phyloP scores from a whole-genome alignment of 2,113 vertebrate genomes.

The Nothocercus nigrocapillus region DNA sequence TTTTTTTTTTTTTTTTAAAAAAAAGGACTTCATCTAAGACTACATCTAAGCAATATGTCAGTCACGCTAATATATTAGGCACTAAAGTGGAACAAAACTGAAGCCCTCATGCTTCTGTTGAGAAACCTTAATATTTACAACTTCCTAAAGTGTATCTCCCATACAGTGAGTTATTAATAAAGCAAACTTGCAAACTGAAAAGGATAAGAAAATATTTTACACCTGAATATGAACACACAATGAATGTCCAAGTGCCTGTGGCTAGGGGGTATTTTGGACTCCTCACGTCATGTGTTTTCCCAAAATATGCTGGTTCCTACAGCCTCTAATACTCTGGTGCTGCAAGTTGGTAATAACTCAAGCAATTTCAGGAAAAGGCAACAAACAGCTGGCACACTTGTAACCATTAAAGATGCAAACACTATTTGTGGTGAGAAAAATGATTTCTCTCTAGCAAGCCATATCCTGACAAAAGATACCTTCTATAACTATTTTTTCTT shows the following conservation, averaged over 20 bases:
- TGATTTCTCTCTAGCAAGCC: not conserved
- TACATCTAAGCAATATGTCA: not conserved
- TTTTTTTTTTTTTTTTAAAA: too few species aligned
- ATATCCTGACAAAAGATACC: not conserved
- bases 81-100: not conserved
- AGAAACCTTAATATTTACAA: not conserved
- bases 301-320: not conserved
- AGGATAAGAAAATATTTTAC: not conserved
- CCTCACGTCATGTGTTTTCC: not conserved
- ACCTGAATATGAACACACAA: not conserved
- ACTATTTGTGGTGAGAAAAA: not conserved
- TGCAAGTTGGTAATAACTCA: not conserved
- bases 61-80: not conserved
- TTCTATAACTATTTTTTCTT: not conserved
- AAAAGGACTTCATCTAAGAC: too few species aligned
- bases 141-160: not conserved
- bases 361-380: not conserved
- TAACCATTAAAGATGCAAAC: not conserved
- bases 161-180: not conserved
- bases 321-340: not conserved
- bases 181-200: not conserved
- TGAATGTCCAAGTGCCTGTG: not conserved
- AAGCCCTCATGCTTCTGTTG: not conserved
- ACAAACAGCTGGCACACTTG: not conserved
- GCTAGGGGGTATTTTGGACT: not conserved